phyloP scores from a whole-genome alignment of 2,113 vertebrate species.

The Miniopterus natalensis region DNA sequence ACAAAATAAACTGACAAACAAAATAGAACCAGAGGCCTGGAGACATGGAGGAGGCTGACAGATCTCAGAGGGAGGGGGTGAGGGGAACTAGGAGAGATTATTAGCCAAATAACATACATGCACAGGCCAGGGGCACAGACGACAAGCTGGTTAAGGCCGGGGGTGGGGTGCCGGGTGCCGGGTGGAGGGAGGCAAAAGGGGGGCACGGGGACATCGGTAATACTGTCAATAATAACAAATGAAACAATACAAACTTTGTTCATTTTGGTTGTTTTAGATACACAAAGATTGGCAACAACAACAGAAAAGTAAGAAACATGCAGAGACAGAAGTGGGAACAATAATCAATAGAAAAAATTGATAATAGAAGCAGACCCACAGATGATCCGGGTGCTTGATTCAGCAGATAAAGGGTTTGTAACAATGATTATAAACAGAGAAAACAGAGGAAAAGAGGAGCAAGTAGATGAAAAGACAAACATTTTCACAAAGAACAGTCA shows the following conservation, averaged over 20 bases:
- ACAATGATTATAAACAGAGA: background rate
- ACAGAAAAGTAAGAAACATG: background rate
- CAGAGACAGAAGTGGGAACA: background rate
- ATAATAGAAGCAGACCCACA: background rate
- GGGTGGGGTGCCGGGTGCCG: too few species aligned
- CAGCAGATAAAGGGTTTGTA: background rate
- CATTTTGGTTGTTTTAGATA: background rate
- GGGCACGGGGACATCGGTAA: too few species aligned
- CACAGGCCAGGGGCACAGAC: too few species aligned
- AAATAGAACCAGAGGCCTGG: too few species aligned
- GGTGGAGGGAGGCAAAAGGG: too few species aligned
- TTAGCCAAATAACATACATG: too few species aligned
- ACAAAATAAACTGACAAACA: too few species aligned
- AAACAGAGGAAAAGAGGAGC: background rate
- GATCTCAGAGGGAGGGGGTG: too few species aligned
- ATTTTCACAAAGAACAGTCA: background rate
- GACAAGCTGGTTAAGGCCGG: too few species aligned
- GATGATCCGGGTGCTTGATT: background rate
- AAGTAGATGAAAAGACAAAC: background rate
- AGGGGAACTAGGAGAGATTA: too few species aligned
- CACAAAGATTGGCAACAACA: background rate
- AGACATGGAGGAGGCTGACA: too few species aligned
- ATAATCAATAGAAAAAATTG: background rate
- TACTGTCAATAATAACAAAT: too few species aligned
- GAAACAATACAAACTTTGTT: background rate